Percentiles rank a stretch among this genome's conserved stretches.
Evolutionary conservation across 2,113 vertebrate species (phyloP).

Genomic region (Sebastes schlegelii): DNA sequence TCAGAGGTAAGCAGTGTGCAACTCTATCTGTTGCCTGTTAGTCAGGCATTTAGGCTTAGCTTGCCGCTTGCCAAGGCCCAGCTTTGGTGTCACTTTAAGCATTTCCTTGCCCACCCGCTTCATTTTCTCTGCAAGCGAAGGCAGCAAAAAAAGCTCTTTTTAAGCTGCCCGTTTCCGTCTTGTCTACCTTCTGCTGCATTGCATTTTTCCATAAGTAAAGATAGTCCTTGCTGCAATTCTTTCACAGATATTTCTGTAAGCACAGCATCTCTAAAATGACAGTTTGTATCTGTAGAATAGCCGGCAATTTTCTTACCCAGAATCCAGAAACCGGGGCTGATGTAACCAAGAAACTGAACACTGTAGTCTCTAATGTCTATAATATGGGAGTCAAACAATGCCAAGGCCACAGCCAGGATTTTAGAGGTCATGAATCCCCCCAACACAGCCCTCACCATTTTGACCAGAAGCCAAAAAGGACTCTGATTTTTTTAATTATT

Average conservation of each 20-base stretch:
- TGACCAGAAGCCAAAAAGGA: neutral
- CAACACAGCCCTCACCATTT: neutral
- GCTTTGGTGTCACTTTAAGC: slow-evolving; percentile 86
- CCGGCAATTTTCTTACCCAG: neutral
- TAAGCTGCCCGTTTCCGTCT: slow-evolving; percentile 28
- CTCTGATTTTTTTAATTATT: neutral
- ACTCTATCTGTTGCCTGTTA: slow-evolving; percentile 86
- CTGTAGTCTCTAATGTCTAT: neutral
- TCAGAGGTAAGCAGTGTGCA: slow-evolving; percentile 89
- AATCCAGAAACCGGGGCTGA: slow-evolving; percentile 37
- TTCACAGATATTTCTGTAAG: neutral
- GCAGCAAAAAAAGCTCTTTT: slow-evolving; percentile 23
- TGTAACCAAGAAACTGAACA: slow-evolving; percentile 8
- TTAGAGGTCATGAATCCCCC: neutral
- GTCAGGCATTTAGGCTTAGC: slow-evolving; percentile 88
- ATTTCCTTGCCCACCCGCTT: slow-evolving; percentile 56
- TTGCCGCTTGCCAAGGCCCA: slow-evolving; percentile 86
- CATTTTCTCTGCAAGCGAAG: slow-evolving; percentile 39
- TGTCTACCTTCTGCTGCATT: neutral
- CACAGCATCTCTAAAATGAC: neutral
- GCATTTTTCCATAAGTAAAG: neutral
- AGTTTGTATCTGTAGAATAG: no score
- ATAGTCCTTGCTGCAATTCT: neutral
- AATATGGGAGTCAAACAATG: slow-evolving; percentile 6
- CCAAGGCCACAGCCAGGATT: neutral